Evolutionary conservation across 2,888 invertebrate species (phyloP).

Genomic region (Apotomis turbidana): DNA sequence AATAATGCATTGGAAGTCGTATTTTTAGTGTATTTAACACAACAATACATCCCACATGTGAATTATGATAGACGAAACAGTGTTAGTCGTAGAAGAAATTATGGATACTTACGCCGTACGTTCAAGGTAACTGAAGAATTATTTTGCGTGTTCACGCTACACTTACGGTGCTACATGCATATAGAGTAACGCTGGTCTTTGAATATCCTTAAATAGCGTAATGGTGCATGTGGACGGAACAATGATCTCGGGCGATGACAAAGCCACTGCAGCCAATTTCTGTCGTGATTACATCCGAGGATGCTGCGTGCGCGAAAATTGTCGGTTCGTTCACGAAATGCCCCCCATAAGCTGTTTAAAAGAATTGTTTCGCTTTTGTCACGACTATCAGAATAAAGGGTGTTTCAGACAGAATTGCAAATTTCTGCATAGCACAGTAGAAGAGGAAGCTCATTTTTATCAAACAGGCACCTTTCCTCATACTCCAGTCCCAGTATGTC

Average conservation of each 20-base stretch:
- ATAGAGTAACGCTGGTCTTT: neutral
- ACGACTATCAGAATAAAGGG: slow-evolving; percentile 88
- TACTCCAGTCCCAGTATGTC: slow-evolving; percentile 82
- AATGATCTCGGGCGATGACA: slow-evolving; percentile 66
- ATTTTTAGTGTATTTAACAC: no score
- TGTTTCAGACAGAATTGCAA: slow-evolving; percentile 86
- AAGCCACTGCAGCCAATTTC: slow-evolving; percentile 55
- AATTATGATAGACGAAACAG: neutral
- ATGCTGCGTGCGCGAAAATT: slow-evolving; percentile 81
- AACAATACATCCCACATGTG: neutral
- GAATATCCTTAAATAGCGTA: slow-evolving; percentile 10
- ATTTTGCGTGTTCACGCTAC: slow-evolving; percentile 10
- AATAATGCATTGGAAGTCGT: no score
- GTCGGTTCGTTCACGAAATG: slow-evolving; percentile 73
- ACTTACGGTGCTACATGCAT: neutral
- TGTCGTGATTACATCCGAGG: slow-evolving; percentile 82
- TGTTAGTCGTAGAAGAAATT: neutral
- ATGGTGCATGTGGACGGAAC: slow-evolving; percentile 51
- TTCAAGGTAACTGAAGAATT: slow-evolving; percentile 1
- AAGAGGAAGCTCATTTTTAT: slow-evolving; percentile 88
- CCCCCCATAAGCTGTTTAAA: slow-evolving; percentile 67
- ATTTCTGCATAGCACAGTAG: slow-evolving; percentile 87
- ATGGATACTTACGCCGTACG: neutral
- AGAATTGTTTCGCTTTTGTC: slow-evolving; percentile 81
- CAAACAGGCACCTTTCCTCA: slow-evolving; percentile 84